phyloP scores from a whole-genome alignment of 1,140 invertebrate species.

The Drosophila ironensis region DNA sequence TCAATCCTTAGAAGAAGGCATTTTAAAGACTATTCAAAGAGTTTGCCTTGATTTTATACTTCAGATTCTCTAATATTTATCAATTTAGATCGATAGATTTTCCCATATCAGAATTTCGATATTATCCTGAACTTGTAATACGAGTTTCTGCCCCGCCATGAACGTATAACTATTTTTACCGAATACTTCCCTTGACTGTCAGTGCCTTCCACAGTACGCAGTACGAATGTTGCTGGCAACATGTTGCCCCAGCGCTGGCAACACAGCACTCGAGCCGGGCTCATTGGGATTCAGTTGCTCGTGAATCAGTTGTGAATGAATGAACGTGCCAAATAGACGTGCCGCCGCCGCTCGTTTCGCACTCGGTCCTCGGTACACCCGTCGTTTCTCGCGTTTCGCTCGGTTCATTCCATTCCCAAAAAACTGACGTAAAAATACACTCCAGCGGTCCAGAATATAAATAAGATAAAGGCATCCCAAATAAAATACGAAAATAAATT shows the following conservation, averaged over 20 bases:
- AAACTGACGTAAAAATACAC: slow-evolving; percentile 57
- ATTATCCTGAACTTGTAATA: too few relatives aligned
- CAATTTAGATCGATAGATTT: too few relatives aligned
- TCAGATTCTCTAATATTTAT: too few relatives aligned
- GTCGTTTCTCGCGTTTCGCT: background rate
- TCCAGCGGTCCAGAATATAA: slow-evolving; percentile 26
- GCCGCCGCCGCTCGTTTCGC: slow-evolving; percentile 59
- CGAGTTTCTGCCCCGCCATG: too few relatives aligned
- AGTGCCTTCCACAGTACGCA: too few relatives aligned
- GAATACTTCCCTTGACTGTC: too few relatives aligned
- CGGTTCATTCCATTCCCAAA: slow-evolving; percentile 61
- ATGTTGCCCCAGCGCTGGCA: slow-evolving; percentile 39
- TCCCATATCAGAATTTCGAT: too few relatives aligned
- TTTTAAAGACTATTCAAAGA: too few relatives aligned
- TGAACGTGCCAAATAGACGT: slow-evolving; percentile 81
- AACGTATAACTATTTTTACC: too few relatives aligned
- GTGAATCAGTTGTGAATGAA: slow-evolving; percentile 78
- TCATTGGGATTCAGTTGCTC: slow-evolving; percentile 55
- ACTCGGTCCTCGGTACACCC: slow-evolving; percentile 46
- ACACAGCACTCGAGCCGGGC: slow-evolving; percentile 53
- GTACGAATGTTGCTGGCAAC: slow-evolving; percentile 34
- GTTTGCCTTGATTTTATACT: too few relatives aligned
- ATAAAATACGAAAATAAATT: slow-evolving; percentile 37
- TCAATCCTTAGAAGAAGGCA: too few relatives aligned
- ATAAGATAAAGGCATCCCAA: slow-evolving; percentile 17